Base-by-base conservation (phyloP, 2,113 vertebrate species). In the Trichechus manatus region DNA sequence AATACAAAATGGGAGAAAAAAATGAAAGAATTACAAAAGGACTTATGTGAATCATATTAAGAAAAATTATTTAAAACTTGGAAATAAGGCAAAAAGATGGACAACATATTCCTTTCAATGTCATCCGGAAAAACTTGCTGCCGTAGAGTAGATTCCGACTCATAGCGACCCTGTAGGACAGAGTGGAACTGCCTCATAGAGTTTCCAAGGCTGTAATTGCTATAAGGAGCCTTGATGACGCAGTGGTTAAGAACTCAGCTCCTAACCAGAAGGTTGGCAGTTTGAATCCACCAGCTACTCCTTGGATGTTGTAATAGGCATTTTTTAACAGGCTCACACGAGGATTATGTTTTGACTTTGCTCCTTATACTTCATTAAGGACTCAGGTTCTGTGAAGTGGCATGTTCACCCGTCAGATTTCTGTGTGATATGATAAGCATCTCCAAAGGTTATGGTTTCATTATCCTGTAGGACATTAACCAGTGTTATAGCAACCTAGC, bases 341-440 rank as follows among this genome's bases (percentile, higher is more conserved):
- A 78, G n/a, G 47, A 63, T 81, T 77, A 89, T 68, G n/a, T 93
- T 75, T 88, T 75, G 33, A 91, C 72, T 85, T 87, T 53, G 6
- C 29, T 91, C 77, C 36, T 93, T 97, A 85, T 61, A 63, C 56
- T 91, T 75, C 81, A 61, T 44, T 61, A 66, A 53, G 36, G 91
- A 42, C 47, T 80, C 72, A 91, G 39, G 5, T 63, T 75, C 33
- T 89, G 61, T 61, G n/a, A 91, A 59, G 36, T 74, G 50, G 81
- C 42, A 81, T 64, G 50, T 85, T 63, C 85, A 50, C 11, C 47
- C 80, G 36, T 9, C 9, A 39, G 15, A 66, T 84, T 92, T 90
- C 20, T 68, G 82, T 74, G 61, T 74, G 42, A 19, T 84, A 79
- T 56, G 66, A 84, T 88, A 88, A 8, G 4, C 23, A 75, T 63